Percentiles rank a stretch among this genome's conserved stretches.
Evolutionary conservation across 2,113 vertebrate genomes (phyloP).

Genomic region (Nansenia antarctica): DNA sequence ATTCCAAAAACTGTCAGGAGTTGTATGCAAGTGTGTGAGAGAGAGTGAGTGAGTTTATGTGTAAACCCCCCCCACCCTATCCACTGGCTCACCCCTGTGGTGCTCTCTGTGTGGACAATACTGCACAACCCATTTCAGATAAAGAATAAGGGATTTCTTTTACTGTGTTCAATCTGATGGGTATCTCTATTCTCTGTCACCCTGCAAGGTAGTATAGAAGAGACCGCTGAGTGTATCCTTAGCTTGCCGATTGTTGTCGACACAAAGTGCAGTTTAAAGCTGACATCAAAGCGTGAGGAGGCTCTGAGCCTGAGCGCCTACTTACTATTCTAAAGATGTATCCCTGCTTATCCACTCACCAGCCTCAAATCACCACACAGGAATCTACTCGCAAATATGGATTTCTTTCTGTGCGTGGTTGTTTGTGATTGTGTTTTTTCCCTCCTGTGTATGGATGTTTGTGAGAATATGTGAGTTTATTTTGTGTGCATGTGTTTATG

Average conservation of each 20-base stretch:
- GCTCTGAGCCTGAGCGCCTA: slow-evolving; percentile 61
- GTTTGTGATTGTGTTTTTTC: slow-evolving; percentile 46
- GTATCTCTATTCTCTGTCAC: slow-evolving; percentile 37
- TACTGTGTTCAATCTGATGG: neutral
- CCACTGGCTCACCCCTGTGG: slow-evolving; percentile 9
- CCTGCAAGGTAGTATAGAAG: slow-evolving; percentile 40
- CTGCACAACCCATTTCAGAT: slow-evolving; percentile 36
- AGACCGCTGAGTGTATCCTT: slow-evolving; percentile 37
- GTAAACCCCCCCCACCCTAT: neutral
- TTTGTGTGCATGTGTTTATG: slow-evolving; percentile 13
- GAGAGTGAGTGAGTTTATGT: slow-evolving; percentile 9
- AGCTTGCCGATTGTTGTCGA: slow-evolving; percentile 68
- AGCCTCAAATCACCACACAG: slow-evolving; percentile 70
- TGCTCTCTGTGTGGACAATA: slow-evolving; percentile 11
- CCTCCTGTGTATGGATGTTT: slow-evolving; percentile 23
- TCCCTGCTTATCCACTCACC: slow-evolving; percentile 64
- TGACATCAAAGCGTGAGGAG: slow-evolving; percentile 66
- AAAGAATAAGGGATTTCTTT: slow-evolving; percentile 18
- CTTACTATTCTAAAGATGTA: slow-evolving; percentile 70
- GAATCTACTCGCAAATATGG: slow-evolving; percentile 56
- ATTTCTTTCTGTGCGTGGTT: slow-evolving; percentile 48
- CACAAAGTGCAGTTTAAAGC: slow-evolving; percentile 65
- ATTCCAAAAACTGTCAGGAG: neutral
- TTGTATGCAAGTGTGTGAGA: slow-evolving; percentile 20
- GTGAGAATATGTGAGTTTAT: neutral